Evolutionary conservation across 2,797 vertebrate species (phyloP), one percentile per base, ranked within the genome.

Genomic region (Macropodus opercularis): DNA sequence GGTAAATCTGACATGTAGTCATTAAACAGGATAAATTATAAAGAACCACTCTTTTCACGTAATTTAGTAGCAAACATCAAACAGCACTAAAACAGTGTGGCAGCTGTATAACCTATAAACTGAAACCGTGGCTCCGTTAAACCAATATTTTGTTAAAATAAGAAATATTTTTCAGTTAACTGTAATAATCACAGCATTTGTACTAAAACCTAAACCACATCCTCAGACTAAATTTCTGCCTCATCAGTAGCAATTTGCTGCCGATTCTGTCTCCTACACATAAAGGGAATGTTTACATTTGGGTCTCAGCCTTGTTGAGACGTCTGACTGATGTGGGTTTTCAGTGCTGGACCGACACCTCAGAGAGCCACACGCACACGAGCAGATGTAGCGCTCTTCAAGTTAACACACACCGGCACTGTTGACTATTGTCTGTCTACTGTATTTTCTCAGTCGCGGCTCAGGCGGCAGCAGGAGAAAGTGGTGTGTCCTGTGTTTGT

Each of bases 291-390:
- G 36, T 72, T 77, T 63, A 59, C 42, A 60, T 61, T 63, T 34
- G 44, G 47, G 35, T 68, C 74, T 47, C 41, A 42, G 63, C 42
- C 41, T 35, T 35, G 51, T 23, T 52, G 41, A 60, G 57, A 13
- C 6, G 15, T 13, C 41, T 5, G 15, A 7, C 14, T 6, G 35
- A 15, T 22, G 12, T 9, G 22, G 15, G 27, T 34, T 29, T 19
- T 34, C 24, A 15, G 19, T 31, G 6, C 44, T 53, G 64, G 41
- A 40, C n/a, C 3, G 26, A 32, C 0, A 8, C 47, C 44, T 55
- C 26, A 47, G 22, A 42, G 49, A 14, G 24, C 53, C 38, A 38
- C 19, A n/a, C 9, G 38, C 49, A 8, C 27, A 18, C 58, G 21
- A 57, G 21, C 24, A 7, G 22, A 24, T 47, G 24, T 13, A 26